phyloP scores from a whole-genome alignment of 2,113 vertebrate genomes.

The Grammomys dolichurus region DNA sequence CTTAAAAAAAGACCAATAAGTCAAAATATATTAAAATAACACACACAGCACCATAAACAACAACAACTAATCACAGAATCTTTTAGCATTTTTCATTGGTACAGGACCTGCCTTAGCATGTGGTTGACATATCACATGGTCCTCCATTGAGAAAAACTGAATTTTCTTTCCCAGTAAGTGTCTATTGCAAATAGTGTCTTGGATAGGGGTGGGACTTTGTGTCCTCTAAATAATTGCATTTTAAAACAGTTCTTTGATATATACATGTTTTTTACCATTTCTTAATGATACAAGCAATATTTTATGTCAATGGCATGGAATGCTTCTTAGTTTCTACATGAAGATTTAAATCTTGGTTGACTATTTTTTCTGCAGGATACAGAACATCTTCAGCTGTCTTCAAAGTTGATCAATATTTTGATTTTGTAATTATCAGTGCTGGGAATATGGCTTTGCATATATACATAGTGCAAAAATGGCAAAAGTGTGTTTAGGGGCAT shows the following conservation, averaged over 20 bases:
- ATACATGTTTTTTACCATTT: neutral
- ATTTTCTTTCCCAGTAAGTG: neutral
- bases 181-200: neutral
- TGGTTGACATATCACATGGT: neutral
- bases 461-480: neutral
- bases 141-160: neutral
- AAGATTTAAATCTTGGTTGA: neutral
- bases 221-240: neutral
- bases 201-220: neutral
- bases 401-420: neutral
- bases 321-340: neutral
- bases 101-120: neutral
- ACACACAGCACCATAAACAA: neutral
- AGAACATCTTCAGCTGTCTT: neutral
- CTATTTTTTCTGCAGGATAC: neutral
- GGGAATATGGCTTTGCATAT: neutral
- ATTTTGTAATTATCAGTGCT: neutral
- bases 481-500: neutral
- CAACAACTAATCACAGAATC: neutral
- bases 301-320: neutral
- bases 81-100: neutral
- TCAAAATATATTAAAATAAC: neutral
- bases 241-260: neutral
- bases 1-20: neutral
- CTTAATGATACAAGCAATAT: neutral